Evolutionary conservation across 2,113 vertebrate genomes (phyloP).

Genomic region (Baryphthengus martii): DNA sequence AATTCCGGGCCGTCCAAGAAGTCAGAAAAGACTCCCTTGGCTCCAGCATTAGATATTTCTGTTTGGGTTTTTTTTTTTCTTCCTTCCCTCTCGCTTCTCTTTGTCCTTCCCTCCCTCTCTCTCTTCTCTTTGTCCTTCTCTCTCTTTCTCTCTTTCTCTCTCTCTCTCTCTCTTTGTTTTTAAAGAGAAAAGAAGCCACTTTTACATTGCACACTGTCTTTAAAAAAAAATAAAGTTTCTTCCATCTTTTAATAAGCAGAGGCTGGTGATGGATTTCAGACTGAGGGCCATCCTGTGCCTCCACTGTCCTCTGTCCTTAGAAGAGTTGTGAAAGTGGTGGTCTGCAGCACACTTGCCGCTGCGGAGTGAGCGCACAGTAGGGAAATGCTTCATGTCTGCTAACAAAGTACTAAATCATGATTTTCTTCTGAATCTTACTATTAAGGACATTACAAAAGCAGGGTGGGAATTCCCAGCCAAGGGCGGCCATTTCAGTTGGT

Average conservation of each 20-base stretch:
- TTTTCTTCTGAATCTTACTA: neutral
- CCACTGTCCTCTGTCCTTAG: neutral
- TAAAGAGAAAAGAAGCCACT: neutral
- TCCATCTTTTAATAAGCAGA: neutral
- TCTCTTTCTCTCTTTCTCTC: no score
- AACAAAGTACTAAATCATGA: neutral
- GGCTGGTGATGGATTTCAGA: neutral
- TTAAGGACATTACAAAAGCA: neutral
- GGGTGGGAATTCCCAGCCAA: constrained; percentile 48
- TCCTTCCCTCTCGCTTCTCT: no score
- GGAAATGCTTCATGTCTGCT: neutral
- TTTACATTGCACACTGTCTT: neutral
- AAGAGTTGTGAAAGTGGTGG: neutral
- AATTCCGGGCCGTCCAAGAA: constrained; percentile 35
- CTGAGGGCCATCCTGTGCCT: neutral
- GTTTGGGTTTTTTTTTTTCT: neutral
- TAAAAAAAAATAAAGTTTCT: neutral
- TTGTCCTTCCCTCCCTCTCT: no score
- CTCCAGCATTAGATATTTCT: neutral
- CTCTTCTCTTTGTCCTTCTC: no score
- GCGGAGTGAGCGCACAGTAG: neutral
- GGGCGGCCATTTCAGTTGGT: neutral
- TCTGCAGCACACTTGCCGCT: neutral
- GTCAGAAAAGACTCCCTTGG: constrained; percentile 43
- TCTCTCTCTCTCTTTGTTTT: no score